Base-by-base conservation (phyloP, 2,113 vertebrate genomes). In the Odocoileus virginianus region DNA sequence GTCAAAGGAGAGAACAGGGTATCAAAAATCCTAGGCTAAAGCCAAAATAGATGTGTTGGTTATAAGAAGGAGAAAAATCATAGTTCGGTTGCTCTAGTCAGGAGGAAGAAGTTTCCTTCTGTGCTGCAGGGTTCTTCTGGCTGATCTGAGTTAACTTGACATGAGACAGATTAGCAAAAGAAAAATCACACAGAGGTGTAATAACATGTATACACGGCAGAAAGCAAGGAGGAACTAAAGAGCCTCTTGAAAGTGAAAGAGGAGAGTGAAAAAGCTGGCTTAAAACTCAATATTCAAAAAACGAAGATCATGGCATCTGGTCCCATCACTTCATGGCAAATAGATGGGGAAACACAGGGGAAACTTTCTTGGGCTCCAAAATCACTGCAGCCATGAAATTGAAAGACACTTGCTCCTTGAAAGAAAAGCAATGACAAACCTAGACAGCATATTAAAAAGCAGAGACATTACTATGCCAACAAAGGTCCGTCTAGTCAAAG, bases 11-110 rank as follows among this genome's bases (percentile, higher is more conserved):
- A 84, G 60, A 64, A 61, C 3, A 30, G 60, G 87, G 7, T 57
- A 88, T 50, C 55, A 95, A 2, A 27, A 50, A 36, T 58, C 57
- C 50, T 58, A 21, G 33, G 36, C 67, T 58, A 21, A 4, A 13
- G 50, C 36, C 40, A 52, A 36, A 78, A 88, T n/a, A 47, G 54
- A 36, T 1, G 0, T 33, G 10, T 11, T 47, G 36, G 7, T 74
- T 61, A 8, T 45, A 64, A 88, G 47, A 64, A 4, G 45, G 28
- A 7, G 3, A 40, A 43, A 55, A 84, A 55, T 30, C 17, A 23
- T 21, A 6, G 3, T 27, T 33, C 3, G 0, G 23, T 13, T 30
- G 7, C 43, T 74, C 30, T 67, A 4, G 52, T 54, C 50, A 14
- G 50, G 50, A 54, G 50, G 33, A 54, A 54, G 19, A 25, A 55